These are phyloP conservation scores for Drosophila pseudotalamancana DNA, from an alignment of 2,888 invertebrate species.

Conservation along the genomic window DNA sequence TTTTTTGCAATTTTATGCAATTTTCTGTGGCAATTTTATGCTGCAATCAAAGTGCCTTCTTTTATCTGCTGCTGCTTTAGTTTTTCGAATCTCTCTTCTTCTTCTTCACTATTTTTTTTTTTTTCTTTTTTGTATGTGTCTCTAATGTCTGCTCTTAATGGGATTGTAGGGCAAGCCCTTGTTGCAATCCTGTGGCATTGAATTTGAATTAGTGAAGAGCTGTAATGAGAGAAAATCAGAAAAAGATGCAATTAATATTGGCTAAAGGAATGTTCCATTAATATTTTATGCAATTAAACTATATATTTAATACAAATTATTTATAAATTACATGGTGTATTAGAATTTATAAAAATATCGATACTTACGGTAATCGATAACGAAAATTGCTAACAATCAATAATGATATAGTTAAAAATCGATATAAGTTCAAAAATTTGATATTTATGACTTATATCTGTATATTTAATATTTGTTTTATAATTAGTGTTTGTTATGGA, in stretches of 20 bases:
- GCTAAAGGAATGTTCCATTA: not conserved
- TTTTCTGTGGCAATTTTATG: slow-evolving; percentile 66
- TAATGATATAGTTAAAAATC: no score
- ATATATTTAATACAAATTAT: no score
- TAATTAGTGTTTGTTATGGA: no score
- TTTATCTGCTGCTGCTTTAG: slow-evolving; percentile 44
- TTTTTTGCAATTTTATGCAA: slow-evolving; percentile 61
- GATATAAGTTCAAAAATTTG: no score
- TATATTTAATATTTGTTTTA: no score
- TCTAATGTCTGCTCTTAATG: slow-evolving; percentile 5
- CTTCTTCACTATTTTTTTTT: slow-evolving; percentile 1
- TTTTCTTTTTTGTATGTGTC: not conserved
- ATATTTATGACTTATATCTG: no score
- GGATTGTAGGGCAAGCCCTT: slow-evolving; percentile 26
- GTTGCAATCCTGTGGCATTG: slow-evolving; percentile 20
- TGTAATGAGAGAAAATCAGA: slow-evolving; percentile 22
- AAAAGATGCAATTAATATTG: not conserved
- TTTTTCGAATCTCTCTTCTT: slow-evolving; percentile 29
- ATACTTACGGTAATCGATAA: not conserved
- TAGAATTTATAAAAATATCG: no score
- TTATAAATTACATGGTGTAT: no score
- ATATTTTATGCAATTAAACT: no score
- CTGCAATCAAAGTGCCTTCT: slow-evolving; percentile 53
- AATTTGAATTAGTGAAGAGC: slow-evolving; percentile 27
- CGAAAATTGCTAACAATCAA: not conserved